These are phyloP conservation scores for Carabus problematicus DNA, from an alignment of 2,888 invertebrate genomes.

Conservation along the genomic window DNA sequence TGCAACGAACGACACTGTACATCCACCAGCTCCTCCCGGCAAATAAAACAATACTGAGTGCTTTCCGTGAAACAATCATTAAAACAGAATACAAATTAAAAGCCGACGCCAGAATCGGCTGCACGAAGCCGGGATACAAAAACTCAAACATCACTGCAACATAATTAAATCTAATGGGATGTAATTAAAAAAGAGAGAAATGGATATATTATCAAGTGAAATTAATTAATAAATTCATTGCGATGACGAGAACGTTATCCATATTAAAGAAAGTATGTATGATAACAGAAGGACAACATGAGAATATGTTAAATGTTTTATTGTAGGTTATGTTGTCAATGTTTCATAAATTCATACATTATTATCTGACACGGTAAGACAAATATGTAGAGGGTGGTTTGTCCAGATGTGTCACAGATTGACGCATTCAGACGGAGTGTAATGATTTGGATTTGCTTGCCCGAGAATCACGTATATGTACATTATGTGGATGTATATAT, in stretches of 20 bases:
- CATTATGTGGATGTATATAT: background rate
- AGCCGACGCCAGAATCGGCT: background rate
- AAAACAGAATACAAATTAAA: constrained; percentile 24
- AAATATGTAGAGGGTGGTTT: too few relatives aligned
- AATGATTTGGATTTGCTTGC: background rate
- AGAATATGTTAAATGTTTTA: too few relatives aligned
- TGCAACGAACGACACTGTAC: too few relatives aligned
- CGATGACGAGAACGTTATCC: background rate
- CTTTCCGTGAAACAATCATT: constrained; percentile 13
- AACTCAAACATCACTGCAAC: constrained; percentile 49
- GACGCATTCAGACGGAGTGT: background rate
- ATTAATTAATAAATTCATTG: constrained; percentile 42
- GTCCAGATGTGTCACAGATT: background rate
- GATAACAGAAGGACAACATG: too few relatives aligned
- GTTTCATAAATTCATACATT: too few relatives aligned
- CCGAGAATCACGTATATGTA: background rate
- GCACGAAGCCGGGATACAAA: constrained; percentile 30
- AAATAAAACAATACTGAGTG: constrained; percentile 4
- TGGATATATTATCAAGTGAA: constrained; percentile 42
- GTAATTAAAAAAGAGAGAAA: constrained; percentile 51
- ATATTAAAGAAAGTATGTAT: too few relatives aligned
- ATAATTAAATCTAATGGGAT: constrained; percentile 52
- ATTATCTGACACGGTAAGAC: too few relatives aligned
- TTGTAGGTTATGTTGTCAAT: too few relatives aligned
- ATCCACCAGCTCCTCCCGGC: background rate